Base-by-base conservation (phyloP, 1,140 invertebrate genomes). In the Latrodectus geometricus region DNA sequence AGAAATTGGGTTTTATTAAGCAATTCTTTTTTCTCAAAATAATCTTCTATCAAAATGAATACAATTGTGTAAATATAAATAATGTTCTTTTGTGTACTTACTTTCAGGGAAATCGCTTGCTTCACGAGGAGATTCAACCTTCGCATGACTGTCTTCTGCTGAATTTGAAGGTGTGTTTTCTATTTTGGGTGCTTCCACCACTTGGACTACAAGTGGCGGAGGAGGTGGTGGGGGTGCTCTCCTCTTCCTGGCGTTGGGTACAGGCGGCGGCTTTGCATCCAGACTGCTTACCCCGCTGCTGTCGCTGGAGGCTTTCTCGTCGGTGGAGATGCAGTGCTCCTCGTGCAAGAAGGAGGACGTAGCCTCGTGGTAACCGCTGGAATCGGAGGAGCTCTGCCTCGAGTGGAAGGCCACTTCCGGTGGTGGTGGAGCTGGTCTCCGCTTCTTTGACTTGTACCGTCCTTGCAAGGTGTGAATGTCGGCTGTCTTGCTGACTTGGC, bases 391-490 rank as follows among this genome's bases (percentile, higher is more conserved):
- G 48, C 88, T 87, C 66, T 88, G 83, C 56, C 88, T 23, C 21
- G 88, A 88, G 35, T 88, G 88, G 23, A 78, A 86, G 20, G 73
- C 48, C 0, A 76, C 48, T 52, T 77, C 79, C 21, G 52, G 48
- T 15, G 90, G 89, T 8, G 88, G 88, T 68, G 90, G 88, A 15
- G 90, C 89, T 9, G 89, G 89, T n/a, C 90, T 87, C 56, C 90
- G 90, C 69, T 90, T 90, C 35, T 82, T 68, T 0, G 70, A 68
- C 12, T 82, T 76, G 49, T 50, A 15, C 15, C 86, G 21, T 3
- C 35, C 14, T 15, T 23, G 56, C 8, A 14, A n/a, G 50, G 65
- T 49, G 8, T 76, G 49, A 12, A 17, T 21, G n/a, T 35, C 23
- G 35, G 8, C n/a, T 0, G 15, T 12, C n/a, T 35, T 49, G 35